Evolutionary conservation across 2,113 vertebrate species (phyloP).

Genomic region (Platanista minor): DNA sequence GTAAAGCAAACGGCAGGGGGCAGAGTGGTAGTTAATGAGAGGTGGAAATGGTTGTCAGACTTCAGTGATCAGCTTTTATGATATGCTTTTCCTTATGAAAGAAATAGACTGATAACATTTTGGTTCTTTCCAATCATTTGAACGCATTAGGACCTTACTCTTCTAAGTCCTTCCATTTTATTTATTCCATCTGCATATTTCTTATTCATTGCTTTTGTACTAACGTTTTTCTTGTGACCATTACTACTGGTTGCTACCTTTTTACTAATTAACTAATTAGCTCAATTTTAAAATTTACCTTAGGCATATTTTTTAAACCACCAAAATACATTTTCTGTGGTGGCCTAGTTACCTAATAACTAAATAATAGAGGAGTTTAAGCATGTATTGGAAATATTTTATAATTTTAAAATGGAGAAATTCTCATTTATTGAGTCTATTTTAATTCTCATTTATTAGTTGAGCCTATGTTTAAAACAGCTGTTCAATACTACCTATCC

Average conservation of each 20-base stretch:
- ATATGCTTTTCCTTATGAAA: constrained; percentile 41
- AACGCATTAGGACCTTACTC: background rate
- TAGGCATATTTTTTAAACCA: background rate
- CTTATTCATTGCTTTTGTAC: background rate
- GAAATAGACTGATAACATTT: background rate
- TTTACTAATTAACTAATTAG: background rate
- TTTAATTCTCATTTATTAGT: background rate
- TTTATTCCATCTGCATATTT: background rate
- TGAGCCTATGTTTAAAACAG: background rate
- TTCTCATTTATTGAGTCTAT: background rate
- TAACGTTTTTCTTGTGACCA: background rate
- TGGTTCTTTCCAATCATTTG: background rate
- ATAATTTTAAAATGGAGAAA: background rate
- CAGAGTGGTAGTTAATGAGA: constrained; percentile 7
- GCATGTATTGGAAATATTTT: background rate
- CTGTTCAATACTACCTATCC: background rate
- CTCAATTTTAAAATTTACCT: background rate
- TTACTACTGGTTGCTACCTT: background rate
- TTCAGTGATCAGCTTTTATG: background rate
- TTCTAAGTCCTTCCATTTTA: background rate
- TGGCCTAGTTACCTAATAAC: background rate
- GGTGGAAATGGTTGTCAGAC: constrained; percentile 47
- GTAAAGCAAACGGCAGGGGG: constrained; percentile 57
- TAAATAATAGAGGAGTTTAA: background rate
- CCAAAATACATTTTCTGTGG: background rate